Evolutionary conservation across 2,797 vertebrate species (phyloP).

Genomic region (Pagetopsis macropterus): DNA sequence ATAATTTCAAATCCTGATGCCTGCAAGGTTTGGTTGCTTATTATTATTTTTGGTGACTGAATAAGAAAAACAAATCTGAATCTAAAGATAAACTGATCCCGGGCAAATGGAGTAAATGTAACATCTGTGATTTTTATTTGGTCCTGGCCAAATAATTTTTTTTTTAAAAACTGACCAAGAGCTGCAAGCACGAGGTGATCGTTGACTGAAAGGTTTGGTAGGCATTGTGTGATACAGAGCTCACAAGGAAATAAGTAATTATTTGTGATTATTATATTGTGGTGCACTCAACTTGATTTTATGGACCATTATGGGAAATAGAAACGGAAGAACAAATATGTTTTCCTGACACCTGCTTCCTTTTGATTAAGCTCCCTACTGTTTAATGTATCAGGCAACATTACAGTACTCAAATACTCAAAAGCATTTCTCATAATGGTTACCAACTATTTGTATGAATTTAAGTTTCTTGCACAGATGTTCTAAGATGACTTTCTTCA

Average conservation of each 20-base stretch:
- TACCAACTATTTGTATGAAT: not conserved
- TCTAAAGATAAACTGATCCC: too few species aligned
- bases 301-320: not conserved
- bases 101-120: not conserved
- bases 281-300: not conserved
- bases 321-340: not conserved
- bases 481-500: not conserved
- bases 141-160: not conserved
- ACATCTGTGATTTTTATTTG: not conserved
- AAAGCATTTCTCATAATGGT: not conserved
- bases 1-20: not conserved
- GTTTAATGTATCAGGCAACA: not conserved
- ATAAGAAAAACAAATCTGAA: not conserved
- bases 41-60: not conserved
- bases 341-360: not conserved
- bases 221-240: not conserved
- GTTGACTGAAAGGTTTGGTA: not conserved
- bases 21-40: not conserved
- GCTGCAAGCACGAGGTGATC: not conserved
- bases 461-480: not conserved
- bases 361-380: not conserved
- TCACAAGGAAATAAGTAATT: not conserved
- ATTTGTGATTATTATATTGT: not conserved
- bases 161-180: not conserved
- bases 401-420: not conserved